Conservation (phyloP, 53 echinoderm and acorn worm species). For the Temnopleurus reevesii region DNA sequence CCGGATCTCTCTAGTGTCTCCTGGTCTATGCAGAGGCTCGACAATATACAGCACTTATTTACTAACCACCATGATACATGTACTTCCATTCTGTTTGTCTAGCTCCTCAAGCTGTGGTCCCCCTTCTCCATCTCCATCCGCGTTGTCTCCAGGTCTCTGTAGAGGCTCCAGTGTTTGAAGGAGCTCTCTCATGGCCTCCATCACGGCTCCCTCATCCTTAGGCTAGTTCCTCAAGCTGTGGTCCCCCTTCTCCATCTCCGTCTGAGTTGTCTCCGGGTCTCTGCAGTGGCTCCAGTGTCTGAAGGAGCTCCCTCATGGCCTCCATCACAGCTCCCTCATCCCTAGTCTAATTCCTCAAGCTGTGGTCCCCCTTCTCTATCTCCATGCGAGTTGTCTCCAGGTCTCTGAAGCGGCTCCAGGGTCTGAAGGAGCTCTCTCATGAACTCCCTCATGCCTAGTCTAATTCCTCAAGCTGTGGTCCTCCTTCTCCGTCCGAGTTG, state of each 20-base stretch:
- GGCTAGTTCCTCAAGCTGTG: slow-evolving; percentile 18
- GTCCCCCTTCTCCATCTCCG: background rate
- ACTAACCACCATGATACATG: no score
- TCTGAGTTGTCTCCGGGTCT: slow-evolving; percentile 61
- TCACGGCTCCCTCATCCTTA: slow-evolving; percentile 48
- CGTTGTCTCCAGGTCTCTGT: slow-evolving; percentile 53
- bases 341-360: no score
- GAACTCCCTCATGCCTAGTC: slow-evolving; percentile 75
- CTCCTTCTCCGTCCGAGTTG: background rate
- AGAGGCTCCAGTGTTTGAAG: slow-evolving; percentile 64
- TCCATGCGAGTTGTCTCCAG: slow-evolving; percentile 31
- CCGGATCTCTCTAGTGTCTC: no score
- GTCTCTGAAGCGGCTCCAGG: slow-evolving; percentile 63
- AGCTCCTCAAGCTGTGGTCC: slow-evolving; percentile 63
- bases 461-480: slow-evolving; percentile 12
- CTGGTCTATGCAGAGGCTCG: no score
- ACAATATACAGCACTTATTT: no score
- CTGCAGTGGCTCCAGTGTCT: slow-evolving; percentile 63
- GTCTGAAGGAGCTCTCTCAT: slow-evolving; percentile 89
- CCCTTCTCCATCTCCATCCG: slow-evolving; percentile 48
- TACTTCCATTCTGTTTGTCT: no score
- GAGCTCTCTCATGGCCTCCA: slow-evolving; percentile 89
- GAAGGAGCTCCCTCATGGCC: slow-evolving; percentile 90
- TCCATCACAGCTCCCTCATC: slow-evolving; percentile 80
- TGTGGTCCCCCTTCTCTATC: slow-evolving; percentile 67